phyloP scores from a whole-genome alignment of 2,797 vertebrate genomes.

The Channallabes apus region DNA sequence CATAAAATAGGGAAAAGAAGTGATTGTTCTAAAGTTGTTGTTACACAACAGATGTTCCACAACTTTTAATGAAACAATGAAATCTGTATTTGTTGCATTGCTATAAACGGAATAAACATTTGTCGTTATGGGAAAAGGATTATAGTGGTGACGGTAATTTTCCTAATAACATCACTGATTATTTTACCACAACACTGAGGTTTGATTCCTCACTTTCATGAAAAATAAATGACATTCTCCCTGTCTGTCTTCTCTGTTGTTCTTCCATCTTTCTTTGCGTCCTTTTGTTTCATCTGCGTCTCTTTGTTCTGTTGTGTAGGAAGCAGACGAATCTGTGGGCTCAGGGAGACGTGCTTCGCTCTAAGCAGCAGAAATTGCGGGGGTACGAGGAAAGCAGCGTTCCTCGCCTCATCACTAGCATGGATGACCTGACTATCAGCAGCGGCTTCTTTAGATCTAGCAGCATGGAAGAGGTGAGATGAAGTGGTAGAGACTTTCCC shows the following conservation, averaged over 20 bases:
- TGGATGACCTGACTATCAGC: conserved; percentile 83
- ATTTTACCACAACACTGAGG: not conserved
- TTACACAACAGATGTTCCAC: not conserved
- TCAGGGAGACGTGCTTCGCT: conserved; percentile 81
- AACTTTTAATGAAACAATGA: not conserved
- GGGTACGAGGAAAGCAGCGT: conserved; percentile 70
- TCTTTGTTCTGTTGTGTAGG: conserved; percentile 66
- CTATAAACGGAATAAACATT: not conserved
- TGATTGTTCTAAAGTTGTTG: not conserved
- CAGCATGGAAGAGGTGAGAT: conserved; percentile 77
- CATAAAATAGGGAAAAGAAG: not conserved
- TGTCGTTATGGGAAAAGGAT: not conserved
- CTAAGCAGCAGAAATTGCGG: conserved; percentile 67
- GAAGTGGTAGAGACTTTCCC: not conserved
- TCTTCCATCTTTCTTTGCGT: not conserved
- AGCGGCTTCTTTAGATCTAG: conserved; percentile 66
- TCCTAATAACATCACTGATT: no score
- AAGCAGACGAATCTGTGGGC: conserved; percentile 87
- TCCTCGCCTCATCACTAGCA: conserved; percentile 80
- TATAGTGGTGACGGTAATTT: not conserved
- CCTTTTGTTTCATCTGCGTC: not conserved
- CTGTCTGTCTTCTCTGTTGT: not conserved
- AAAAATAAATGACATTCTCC: not conserved
- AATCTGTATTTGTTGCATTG: not conserved
- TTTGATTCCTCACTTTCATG: not conserved